Evolutionary conservation across 1,140 invertebrate species (phyloP).

Genomic region (Pseudomyrmex dendroicus): DNA sequence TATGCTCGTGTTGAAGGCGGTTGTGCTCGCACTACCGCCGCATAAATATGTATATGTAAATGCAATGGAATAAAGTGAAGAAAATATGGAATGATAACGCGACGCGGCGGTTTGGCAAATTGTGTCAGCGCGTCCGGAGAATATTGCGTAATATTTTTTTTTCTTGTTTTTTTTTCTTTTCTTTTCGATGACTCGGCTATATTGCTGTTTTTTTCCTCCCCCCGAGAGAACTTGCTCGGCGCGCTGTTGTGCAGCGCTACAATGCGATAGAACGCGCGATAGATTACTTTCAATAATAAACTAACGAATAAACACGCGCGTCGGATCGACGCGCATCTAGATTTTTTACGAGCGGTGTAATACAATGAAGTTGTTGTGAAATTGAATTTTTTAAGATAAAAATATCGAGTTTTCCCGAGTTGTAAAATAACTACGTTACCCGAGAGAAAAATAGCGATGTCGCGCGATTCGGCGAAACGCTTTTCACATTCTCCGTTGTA

Average conservation of each 20-base stretch:
- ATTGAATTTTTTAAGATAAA: too few species aligned
- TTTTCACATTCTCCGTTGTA: neutral
- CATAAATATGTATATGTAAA: conserved; percentile 60
- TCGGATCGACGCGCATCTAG: too few species aligned
- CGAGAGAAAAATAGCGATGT: neutral
- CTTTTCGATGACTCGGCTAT: conserved; percentile 29
- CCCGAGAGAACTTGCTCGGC: neutral
- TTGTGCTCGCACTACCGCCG: conserved; percentile 26
- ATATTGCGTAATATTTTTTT: neutral
- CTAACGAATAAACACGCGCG: neutral
- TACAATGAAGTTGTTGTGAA: neutral
- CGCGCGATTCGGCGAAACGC: neutral
- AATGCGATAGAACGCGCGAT: too few species aligned
- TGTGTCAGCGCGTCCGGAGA: conserved; percentile 42
- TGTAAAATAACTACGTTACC: neutral
- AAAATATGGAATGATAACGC: conserved; percentile 59
- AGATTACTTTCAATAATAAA: conserved; percentile 15
- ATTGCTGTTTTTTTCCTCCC: conserved; percentile 20
- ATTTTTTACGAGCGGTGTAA: too few species aligned
- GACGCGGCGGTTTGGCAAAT: conserved; percentile 30
- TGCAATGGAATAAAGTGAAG: conserved; percentile 54
- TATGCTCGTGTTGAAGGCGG: conserved; percentile 55
- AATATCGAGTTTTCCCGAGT: neutral
- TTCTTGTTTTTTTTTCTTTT: too few species aligned
- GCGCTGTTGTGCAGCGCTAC: too few species aligned